Base-by-base conservation (phyloP, 2,113 vertebrate genomes). In the Colaptes auratus region DNA sequence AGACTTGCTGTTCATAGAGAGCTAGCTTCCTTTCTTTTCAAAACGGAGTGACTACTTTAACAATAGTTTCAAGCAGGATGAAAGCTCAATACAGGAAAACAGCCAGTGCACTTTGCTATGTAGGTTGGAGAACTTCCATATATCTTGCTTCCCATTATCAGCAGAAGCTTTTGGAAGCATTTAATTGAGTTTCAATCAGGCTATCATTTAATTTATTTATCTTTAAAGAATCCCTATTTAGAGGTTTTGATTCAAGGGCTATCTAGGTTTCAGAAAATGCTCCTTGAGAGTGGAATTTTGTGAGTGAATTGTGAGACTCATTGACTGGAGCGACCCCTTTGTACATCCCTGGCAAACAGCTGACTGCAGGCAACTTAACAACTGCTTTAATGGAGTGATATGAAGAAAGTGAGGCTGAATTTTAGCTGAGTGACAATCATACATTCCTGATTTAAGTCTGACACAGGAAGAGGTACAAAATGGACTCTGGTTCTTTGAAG, bases 401-500 rank as follows among this genome's bases (percentile, higher is more conserved):
- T 48, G 28, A 82, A 86, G 19, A 76, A 91, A 86, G 53, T 15
- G 5, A 71, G 11, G 4, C 42, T 85, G 36, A 69, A 44, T 84
- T 96, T 93, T 79, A 82, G 14, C 39, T 76, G 36, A 13, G 2
- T 81, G 31, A 59, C 36, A 92, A 77, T 69, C 64, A 92, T 82
- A 73, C 23, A 70, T 84, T 88, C 93, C 72, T 96, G 70, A 84
- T 83, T 96, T 93, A 94, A 91, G 27, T 52, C 56, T 95, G 50
- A 82, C 95, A 88, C 50, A 94, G 74, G 78, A 96, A 97, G 81
- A 94, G 87, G 52, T 95, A 75, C 39, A 92, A 92, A 96, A 96
- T 82, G 33, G 74, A 73, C 56, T 93, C 86, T 50, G 39, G 16
- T 67, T 93, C 71, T 90, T 93, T 91, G 73, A 95, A 96, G 24